Conservation (phyloP, 2,888 invertebrate species). For the Dione juno region DNA sequence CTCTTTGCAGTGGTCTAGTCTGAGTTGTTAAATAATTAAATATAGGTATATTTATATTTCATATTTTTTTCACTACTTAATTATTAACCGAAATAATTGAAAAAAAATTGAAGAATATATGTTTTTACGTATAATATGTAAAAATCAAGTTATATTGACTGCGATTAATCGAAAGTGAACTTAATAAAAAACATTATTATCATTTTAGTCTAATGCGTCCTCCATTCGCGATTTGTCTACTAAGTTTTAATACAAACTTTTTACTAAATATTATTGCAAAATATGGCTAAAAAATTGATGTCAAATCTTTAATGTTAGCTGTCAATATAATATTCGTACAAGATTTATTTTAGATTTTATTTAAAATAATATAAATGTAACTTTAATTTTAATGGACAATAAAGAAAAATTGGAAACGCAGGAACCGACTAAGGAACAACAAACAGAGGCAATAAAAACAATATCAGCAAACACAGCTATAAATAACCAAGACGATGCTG, state of each 20-base stretch:
- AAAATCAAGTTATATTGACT: too few species aligned
- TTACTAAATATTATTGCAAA: background rate
- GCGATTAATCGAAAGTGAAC: too few species aligned
- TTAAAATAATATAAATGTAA: constrained; percentile 62
- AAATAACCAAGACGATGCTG: constrained; percentile 61
- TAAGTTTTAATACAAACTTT: constrained; percentile 7
- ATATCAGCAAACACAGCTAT: constrained; percentile 43
- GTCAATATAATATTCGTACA: constrained; percentile 48
- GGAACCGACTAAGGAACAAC: constrained; percentile 50
- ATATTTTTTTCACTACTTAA: constrained; percentile 11
- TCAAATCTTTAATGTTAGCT: constrained; percentile 43
- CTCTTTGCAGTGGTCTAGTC: constrained; percentile 36
- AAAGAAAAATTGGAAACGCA: constrained; percentile 55
- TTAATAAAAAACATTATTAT: background rate
- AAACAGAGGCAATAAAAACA: constrained; percentile 51
- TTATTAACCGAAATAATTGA: too few species aligned
- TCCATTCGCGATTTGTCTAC: background rate
- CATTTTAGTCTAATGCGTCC: background rate
- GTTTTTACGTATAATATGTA: too few species aligned
- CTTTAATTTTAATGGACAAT: constrained; percentile 68
- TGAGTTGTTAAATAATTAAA: constrained; percentile 37
- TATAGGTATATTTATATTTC: constrained; percentile 28
- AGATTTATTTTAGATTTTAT: constrained; percentile 51
- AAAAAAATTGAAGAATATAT: too few species aligned
- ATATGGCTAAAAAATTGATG: constrained; percentile 15